These are phyloP conservation scores for Ovis canadensis DNA, from an alignment of 2,113 vertebrate genomes.

Conservation along the genomic window DNA sequence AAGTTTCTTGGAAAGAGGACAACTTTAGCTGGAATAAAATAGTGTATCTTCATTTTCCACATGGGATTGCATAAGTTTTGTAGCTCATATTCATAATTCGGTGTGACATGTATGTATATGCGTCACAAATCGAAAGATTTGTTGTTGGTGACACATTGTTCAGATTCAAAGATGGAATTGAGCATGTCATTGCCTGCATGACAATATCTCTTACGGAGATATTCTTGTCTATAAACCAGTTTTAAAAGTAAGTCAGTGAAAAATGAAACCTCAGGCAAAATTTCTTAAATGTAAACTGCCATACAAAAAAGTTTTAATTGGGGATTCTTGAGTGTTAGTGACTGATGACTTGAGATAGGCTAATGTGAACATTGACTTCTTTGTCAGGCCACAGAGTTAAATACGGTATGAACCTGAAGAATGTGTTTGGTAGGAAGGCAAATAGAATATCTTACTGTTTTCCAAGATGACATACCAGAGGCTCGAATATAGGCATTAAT, in stretches of 20 bases:
- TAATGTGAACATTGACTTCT: not conserved
- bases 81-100: not conserved
- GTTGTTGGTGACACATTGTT: not conserved
- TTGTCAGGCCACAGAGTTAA: not conserved
- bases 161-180: not conserved
- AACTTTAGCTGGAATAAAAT: not conserved
- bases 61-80: fast-evolving
- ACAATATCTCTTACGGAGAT: not conserved
- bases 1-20: slow-evolving; percentile 7
- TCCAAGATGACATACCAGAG: not conserved
- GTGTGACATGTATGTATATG: not conserved
- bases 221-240: not conserved
- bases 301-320: not conserved
- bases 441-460: not conserved
- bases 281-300: not conserved
- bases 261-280: not conserved
- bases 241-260: not conserved
- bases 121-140: not conserved
- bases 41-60: not conserved
- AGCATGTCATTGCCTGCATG: not conserved
- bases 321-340: not conserved
- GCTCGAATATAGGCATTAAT: not conserved
- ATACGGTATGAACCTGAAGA: not conserved
- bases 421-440: not conserved
- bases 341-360: not conserved